phyloP scores from a whole-genome alignment of 1,140 invertebrate species.

The Amphibalanus amphitrite region DNA sequence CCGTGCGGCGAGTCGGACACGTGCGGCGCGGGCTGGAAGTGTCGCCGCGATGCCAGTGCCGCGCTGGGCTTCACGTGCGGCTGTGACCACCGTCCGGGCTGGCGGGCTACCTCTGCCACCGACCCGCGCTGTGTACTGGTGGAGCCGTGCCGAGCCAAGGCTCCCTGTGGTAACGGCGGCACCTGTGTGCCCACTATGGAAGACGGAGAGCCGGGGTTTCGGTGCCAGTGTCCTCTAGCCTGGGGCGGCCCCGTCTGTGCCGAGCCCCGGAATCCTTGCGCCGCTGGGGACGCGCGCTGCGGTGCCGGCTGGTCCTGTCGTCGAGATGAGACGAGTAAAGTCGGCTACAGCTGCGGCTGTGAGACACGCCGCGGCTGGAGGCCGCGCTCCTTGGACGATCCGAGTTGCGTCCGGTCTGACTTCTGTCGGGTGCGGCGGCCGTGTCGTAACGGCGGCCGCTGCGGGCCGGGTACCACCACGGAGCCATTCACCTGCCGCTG shows the following conservation, averaged over 20 bases:
- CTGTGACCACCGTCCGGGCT: background rate
- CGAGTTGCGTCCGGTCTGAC: background rate
- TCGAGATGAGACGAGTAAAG: background rate
- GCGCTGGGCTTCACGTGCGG: background rate
- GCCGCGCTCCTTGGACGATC: background rate
- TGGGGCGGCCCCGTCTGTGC: background rate
- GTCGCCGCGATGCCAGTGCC: background rate
- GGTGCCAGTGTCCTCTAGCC: background rate
- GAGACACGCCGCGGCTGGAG: background rate
- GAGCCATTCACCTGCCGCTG: background rate
- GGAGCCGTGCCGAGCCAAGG: background rate
- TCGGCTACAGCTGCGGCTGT: conserved; percentile 1
- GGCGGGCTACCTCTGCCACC: background rate
- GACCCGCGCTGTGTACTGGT: background rate
- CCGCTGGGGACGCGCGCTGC: background rate
- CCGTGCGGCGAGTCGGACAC: background rate
- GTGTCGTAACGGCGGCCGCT: background rate
- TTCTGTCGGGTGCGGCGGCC: background rate
- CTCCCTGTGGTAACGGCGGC: background rate
- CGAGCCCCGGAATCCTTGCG: background rate
- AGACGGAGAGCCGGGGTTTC: background rate
- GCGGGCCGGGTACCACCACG: no score
- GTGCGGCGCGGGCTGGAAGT: background rate
- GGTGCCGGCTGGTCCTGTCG: background rate
- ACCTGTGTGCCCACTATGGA: background rate